A percentile compares a stretch with the other conserved stretches of the same genome.
phyloP scores from a whole-genome alignment of 1,140 invertebrate genomes.

The Meloidogyne exigua region DNA sequence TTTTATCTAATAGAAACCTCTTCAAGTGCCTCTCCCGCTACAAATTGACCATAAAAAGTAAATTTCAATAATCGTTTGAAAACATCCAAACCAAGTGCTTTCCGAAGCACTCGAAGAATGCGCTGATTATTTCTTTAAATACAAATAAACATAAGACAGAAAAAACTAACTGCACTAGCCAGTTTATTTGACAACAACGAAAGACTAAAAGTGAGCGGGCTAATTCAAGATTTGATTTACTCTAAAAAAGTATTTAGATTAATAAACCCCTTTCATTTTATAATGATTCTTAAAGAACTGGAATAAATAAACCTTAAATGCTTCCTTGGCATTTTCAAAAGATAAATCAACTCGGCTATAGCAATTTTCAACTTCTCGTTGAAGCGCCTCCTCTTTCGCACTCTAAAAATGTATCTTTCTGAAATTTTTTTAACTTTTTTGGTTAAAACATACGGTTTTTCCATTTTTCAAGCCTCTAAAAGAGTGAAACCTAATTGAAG shows the following conservation, averaged over 20 bases:
- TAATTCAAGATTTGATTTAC: slow-evolving; percentile 90
- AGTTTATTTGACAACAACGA: slow-evolving; percentile 82
- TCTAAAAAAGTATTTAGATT: slow-evolving; percentile 70
- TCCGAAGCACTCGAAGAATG: slow-evolving; percentile 82
- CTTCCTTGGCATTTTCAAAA: slow-evolving; percentile 70
- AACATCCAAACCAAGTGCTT: slow-evolving; percentile 78
- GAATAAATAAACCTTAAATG: slow-evolving; percentile 61
- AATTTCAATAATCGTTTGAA: slow-evolving; percentile 85
- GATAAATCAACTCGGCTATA: slow-evolving; percentile 80
- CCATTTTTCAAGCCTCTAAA: background rate
- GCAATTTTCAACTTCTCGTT: slow-evolving; percentile 51
- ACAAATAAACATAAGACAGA: background rate
- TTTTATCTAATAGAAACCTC: slow-evolving; percentile 69
- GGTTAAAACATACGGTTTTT: background rate
- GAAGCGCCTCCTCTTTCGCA: slow-evolving; percentile 3
- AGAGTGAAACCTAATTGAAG: background rate
- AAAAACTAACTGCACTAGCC: slow-evolving; percentile 73
- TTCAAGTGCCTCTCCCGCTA: slow-evolving; percentile 86
- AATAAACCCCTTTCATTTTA: no score
- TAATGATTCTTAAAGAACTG: no score
- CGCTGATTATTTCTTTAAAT: slow-evolving; percentile 76
- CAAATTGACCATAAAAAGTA: slow-evolving; percentile 98
- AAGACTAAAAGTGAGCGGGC: slow-evolving; percentile 87
- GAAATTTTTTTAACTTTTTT: background rate
- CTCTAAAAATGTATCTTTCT: background rate